A percentile compares a stretch with the other conserved stretches of the same genome.
Conservation (phyloP, 2,888 invertebrate genomes). For the Phragmatobia fuliginosa region DNA sequence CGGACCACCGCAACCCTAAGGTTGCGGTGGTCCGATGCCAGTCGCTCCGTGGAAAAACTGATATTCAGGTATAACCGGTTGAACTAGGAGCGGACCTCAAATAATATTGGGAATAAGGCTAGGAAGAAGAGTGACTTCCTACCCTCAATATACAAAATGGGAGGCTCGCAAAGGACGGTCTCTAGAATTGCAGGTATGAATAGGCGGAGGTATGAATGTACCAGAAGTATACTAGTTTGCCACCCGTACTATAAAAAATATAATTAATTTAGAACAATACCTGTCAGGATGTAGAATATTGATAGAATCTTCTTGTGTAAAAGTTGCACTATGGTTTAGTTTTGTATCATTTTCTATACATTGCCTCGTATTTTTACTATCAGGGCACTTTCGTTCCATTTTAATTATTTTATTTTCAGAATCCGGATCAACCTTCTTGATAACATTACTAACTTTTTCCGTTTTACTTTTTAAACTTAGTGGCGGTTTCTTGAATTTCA, state of each 20-base stretch:
- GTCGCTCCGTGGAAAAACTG: no score
- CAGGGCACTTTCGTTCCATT: slow-evolving; percentile 24
- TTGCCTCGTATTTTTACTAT: slow-evolving; percentile 17
- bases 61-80: no score
- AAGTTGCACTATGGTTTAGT: slow-evolving; percentile 34
- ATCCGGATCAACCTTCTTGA: slow-evolving; percentile 28
- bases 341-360: slow-evolving; percentile 21
- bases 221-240: neutral
- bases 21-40: no score
- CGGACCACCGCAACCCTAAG: no score
- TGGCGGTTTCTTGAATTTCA: slow-evolving; percentile 64
- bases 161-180: no score
- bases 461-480: slow-evolving; percentile 58
- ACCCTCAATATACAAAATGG: no score
- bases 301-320: slow-evolving; percentile 62
- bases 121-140: no score
- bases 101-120: no score
- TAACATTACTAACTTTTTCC: slow-evolving; percentile 36
- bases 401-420: slow-evolving; percentile 24
- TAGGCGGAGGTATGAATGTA: neutral
- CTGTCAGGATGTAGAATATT: slow-evolving; percentile 65
- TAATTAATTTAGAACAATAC: slow-evolving; percentile 43
- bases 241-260: neutral
- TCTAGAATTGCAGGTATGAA: no score
- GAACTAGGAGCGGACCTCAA: no score